Conservation (phyloP, 92 coral and sea anemone genomes). For the Isaurus tuberculatus region DNA sequence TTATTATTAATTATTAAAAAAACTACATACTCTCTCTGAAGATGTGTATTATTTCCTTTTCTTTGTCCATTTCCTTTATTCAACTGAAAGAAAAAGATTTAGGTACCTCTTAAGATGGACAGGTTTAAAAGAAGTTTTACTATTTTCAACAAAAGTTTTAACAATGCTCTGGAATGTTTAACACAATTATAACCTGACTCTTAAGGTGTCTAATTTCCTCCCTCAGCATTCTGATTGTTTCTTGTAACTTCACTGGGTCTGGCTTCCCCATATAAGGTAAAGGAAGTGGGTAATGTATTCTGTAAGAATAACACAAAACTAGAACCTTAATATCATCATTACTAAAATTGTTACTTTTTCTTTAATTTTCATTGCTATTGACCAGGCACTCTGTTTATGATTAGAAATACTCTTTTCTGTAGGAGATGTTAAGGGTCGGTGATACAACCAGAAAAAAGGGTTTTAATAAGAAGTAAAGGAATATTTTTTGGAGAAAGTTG, state of each 20-base stretch:
- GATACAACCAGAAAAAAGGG: too few species aligned
- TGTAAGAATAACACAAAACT: constrained; percentile 14
- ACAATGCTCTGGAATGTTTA: neutral
- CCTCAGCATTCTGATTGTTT: constrained; percentile 81
- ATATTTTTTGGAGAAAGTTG: too few species aligned
- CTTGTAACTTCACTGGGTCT: constrained; percentile 97
- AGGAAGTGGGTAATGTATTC: constrained; percentile 97
- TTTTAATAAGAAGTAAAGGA: too few species aligned
- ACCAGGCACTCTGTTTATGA: too few species aligned
- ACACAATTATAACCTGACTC: constrained; percentile 71
- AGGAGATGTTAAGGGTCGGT: too few species aligned
- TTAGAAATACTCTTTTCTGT: too few species aligned
- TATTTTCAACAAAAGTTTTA: neutral
- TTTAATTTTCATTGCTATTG: too few species aligned
- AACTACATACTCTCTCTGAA: constrained; percentile 88
- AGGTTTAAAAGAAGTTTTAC: neutral
- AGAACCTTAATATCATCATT: neutral
- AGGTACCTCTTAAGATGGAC: neutral
- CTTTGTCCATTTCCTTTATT: constrained; percentile 78
- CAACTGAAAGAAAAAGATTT: constrained; percentile 56
- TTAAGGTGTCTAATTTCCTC: constrained; percentile 88
- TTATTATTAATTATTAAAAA: neutral
- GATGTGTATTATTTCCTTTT: constrained; percentile 65
- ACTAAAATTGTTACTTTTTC: too few species aligned
- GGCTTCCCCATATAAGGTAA: constrained; percentile 98